phyloP scores from a whole-genome alignment of 2,113 vertebrate genomes.

The Reinhardtius hippoglossoides region DNA sequence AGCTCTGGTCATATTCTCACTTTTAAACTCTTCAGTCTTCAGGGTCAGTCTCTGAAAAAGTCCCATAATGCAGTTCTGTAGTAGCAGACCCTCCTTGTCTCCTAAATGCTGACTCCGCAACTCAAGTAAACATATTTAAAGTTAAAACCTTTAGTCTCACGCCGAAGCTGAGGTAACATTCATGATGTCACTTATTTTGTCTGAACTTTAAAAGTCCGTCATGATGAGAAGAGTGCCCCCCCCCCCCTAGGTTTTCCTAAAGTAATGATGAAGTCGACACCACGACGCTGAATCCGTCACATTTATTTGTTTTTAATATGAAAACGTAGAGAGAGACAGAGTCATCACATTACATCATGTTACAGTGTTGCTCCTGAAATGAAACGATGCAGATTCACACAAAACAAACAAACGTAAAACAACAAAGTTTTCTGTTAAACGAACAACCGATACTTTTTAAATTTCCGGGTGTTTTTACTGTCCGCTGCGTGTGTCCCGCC shows the following conservation, averaged over 20 bases:
- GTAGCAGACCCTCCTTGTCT: too few species aligned
- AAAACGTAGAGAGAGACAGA: conserved; percentile 68
- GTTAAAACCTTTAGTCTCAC: too few species aligned
- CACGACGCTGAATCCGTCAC: conserved; percentile 16
- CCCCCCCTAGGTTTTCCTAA: too few species aligned
- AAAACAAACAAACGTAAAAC: neutral
- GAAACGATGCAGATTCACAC: neutral
- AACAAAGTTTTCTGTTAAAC: neutral
- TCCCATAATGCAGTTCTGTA: too few species aligned
- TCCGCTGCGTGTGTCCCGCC: conserved; percentile 1
- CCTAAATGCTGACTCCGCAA: too few species aligned
- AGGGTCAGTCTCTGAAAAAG: too few species aligned
- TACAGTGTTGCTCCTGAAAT: conserved; percentile 30
- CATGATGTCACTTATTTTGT: too few species aligned
- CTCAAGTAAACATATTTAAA: too few species aligned
- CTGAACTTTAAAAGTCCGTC: too few species aligned
- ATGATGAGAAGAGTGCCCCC: too few species aligned
- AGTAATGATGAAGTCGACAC: conserved; percentile 1
- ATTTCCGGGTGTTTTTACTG: conserved; percentile 6
- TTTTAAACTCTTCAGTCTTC: neutral
- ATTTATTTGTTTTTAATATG: conserved; percentile 71
- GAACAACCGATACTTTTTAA: neutral
- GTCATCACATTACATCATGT: conserved; percentile 5
- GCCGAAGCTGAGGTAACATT: too few species aligned
- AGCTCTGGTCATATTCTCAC: neutral